Conservation (phyloP, 2,797 vertebrate genomes). For the Echeneis naucrates region DNA sequence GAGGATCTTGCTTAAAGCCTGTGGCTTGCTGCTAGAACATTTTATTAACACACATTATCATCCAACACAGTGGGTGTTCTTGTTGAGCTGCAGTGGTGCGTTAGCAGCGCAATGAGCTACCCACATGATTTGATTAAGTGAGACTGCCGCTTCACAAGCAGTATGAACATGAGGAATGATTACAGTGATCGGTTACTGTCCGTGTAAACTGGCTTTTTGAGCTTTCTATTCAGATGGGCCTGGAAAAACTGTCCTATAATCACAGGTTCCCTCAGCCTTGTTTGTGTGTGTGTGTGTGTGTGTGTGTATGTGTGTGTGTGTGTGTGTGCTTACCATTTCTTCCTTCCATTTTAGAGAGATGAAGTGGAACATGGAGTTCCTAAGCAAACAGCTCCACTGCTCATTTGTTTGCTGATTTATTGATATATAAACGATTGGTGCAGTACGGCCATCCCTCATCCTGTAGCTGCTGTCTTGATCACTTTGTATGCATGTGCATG, state of each 20-base stretch:
- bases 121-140: slow-evolving; percentile 15
- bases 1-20: neutral
- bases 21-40: neutral
- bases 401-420: slow-evolving; percentile 73
- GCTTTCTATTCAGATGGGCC: neutral
- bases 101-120: neutral
- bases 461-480: slow-evolving; percentile 12
- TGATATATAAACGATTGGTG: slow-evolving; percentile 40
- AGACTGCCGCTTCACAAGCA: neutral
- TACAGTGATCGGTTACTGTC: neutral
- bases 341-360: neutral
- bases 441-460: slow-evolving; percentile 27
- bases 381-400: slow-evolving; percentile 39
- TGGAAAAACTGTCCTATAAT: neutral
- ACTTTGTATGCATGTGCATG: neutral
- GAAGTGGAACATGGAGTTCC: slow-evolving; percentile 3
- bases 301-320: neutral
- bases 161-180: neutral
- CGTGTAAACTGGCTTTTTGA: neutral
- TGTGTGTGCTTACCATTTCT: too few relatives aligned
- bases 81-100: neutral
- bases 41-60: neutral
- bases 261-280: neutral
- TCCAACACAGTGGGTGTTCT: neutral
- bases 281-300: neutral